Evolutionary conservation across 2,113 vertebrate genomes (phyloP).

Genomic region (Proteles cristata): DNA sequence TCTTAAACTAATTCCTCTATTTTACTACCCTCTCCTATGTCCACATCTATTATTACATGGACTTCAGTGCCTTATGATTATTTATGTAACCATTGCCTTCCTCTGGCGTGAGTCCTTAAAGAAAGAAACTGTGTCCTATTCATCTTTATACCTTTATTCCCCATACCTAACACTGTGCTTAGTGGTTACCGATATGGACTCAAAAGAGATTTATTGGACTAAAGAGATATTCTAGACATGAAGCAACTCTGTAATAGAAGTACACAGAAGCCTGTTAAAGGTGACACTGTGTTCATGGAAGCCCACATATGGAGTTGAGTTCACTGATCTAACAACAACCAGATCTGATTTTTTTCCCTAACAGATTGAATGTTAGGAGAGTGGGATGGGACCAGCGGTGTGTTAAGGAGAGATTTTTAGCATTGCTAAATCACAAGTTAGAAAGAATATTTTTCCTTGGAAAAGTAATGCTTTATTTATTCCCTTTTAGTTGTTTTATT

Average conservation of each 20-base stretch:
- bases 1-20: not conserved
- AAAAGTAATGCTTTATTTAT: not conserved
- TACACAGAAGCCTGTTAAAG: not conserved
- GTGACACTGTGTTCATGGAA: slow-evolving; percentile 34
- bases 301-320: not conserved
- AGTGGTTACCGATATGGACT: not conserved
- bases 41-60: not conserved
- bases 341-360: not conserved
- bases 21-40: not conserved
- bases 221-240: not conserved
- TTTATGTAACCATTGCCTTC: not conserved
- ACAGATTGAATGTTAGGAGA: not conserved
- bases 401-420: not conserved
- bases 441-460: not conserved
- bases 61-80: not conserved
- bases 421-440: not conserved
- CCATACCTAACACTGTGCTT: not conserved
- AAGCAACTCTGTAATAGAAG: not conserved
- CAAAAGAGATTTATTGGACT: not conserved
- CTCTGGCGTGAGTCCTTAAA: not conserved
- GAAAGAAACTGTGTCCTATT: not conserved
- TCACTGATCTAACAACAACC: not conserved
- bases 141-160: not conserved
- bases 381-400: not conserved
- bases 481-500: not conserved